Percentiles rank a stretch among this genome's conserved stretches.
Conservation (phyloP, 1,140 invertebrate genomes). For the Neomicropteryx cornuta region DNA sequence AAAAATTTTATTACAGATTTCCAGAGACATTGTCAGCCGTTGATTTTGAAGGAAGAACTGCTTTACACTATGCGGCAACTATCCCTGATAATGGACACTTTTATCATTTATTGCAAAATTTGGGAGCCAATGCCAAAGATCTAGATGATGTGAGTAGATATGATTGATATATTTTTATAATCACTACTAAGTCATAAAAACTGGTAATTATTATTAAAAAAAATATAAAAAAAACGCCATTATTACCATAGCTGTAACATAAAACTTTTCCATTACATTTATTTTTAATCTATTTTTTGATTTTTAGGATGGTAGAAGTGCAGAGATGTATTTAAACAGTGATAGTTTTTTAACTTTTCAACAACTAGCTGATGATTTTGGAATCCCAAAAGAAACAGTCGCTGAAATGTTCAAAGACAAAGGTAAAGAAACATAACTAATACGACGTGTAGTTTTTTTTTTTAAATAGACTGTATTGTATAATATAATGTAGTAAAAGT, state of each 20-base stretch:
- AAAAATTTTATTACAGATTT: slow-evolving; percentile 43
- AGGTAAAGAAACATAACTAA: too few species aligned
- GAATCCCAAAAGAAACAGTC: slow-evolving; percentile 50
- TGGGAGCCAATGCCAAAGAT: slow-evolving; percentile 71
- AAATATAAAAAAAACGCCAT: too few species aligned
- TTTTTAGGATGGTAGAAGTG: slow-evolving; percentile 56
- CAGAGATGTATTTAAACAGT: slow-evolving; percentile 63
- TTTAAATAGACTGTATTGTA: too few species aligned
- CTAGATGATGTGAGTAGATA: slow-evolving; percentile 65
- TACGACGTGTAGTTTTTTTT: too few species aligned
- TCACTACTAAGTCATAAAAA: too few species aligned
- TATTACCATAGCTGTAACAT: too few species aligned
- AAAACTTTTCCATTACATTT: background rate
- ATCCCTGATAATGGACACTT: slow-evolving; percentile 79
- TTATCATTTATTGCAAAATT: slow-evolving; percentile 72
- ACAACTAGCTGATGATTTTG: slow-evolving; percentile 55
- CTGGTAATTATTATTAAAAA: too few species aligned
- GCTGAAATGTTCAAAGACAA: slow-evolving; percentile 62
- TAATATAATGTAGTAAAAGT: slow-evolving; percentile 1
- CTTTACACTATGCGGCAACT: slow-evolving; percentile 84
- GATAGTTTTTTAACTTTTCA: slow-evolving; percentile 56
- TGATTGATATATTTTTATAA: slow-evolving; percentile 4
- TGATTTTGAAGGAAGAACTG: slow-evolving; percentile 72
- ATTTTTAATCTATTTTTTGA: slow-evolving; percentile 14
- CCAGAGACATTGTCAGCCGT: slow-evolving; percentile 68